Base-by-base conservation (phyloP, 1,140 invertebrate species). In the Dufourea novaeangliae region DNA sequence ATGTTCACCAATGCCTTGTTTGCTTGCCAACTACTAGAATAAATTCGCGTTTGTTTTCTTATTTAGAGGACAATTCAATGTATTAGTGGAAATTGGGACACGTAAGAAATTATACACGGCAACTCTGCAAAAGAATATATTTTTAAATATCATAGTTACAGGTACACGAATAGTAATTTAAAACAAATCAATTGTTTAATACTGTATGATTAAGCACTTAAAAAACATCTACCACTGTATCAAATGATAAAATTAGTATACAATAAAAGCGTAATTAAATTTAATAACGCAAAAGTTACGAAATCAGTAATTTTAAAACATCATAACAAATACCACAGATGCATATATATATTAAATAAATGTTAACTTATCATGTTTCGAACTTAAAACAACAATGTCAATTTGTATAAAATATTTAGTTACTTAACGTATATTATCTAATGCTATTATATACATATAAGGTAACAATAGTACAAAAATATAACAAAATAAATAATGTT, bases 11-110 rank as follows among this genome's bases (percentile, higher is more conserved):
- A 59, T 72, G 68, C 39, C 63, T 74, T 69, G 59, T 63, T 73
- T 78, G 41, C n/a, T 77, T 62, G 32, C 44, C 29, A 54, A 66
- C 81, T 46, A 82, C 82, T 83, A 80, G 50, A 37, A 61, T 77
- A 46, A 82, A 37, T 68, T 57, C 20, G 46, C 67, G 59, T 56
- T 68, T 29, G 20, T 46, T 22, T 20, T 29, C 8, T n/a, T 14
- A 27, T 5, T 7, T n/a, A 8, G 4, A 71, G 41, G 32, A 44
- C 4, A 46, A 52, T 50, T 20, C 22, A 7, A 50, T 52, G 11
- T 61, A 66, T 72, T 66, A 46, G 29, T 14, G 32, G 11, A 1
- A 56, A 41, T 29, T 57, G 22, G 2, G 1, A 29, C 29, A 3
- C 20, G 17, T 1, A 57, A 22, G 56, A 17, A 64, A 46, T 67